Evolutionary conservation across 2,888 invertebrate species (phyloP), one percentile per base, ranked within the genome.

Genomic region (Tolmerus cingulatus): DNA sequence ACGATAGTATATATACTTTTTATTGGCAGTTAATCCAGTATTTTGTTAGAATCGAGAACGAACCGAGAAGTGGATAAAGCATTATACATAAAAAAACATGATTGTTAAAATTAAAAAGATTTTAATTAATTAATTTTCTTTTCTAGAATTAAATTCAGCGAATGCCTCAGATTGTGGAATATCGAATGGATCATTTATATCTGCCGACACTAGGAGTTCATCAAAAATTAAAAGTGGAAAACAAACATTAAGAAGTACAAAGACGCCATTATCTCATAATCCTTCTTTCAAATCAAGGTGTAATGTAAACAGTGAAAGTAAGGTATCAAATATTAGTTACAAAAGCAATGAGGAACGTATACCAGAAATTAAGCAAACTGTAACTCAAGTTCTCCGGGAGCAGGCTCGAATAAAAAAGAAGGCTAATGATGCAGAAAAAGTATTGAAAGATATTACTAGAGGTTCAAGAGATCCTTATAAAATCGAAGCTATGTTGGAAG

Each of bases 311-410:
- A 51, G 5, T 51, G 51, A 51, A 34, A 34, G 1, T 34, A 34
- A 34, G 43, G 12, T 3, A 43, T 43, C 51, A 51, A 51, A 3
- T 51, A 16, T n/a, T n/a, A 51, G 14, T 16, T 5, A 1, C 4
- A 34, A 34, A 5, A 1, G 1, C 77, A 23, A 77, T 77, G 4
- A 9, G 4, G 40, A 77, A 5, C 51, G 51, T 30, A 27, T 34
- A 27, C 88, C 87, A 16, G 12, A 89, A 76, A 90, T 93, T 14
- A 94, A 94, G 92, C 92, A 93, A 88, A 95, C 93, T 2, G 90
- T 92, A 16, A 92, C 94, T 0, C 93, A 93, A 8, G 89, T 95
- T 0, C 93, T 94, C 91, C 92, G 94, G 89, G 92, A 94, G 86
- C 94, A 94, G 86, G 93, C 93, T 89, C 91, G 92, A 88, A 92